Percentiles rank a stretch among this genome's conserved stretches.
Evolutionary conservation across 2,113 vertebrate species (phyloP).

Genomic region (Lophotis ruficrista): DNA sequence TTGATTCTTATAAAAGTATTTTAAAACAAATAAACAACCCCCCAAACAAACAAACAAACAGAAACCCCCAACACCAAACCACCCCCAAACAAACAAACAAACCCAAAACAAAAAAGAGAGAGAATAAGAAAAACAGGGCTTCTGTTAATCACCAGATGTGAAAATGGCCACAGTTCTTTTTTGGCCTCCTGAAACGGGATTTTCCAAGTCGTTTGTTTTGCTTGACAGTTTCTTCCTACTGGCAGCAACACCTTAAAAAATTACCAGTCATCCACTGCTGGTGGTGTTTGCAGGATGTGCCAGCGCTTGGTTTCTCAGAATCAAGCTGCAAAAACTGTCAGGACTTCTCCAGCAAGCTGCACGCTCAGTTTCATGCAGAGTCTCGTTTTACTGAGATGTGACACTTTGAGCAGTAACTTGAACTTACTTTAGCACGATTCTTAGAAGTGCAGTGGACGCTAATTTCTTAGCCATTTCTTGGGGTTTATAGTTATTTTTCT

Average conservation of each 20-base stretch:
- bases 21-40: background rate
- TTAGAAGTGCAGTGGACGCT: background rate
- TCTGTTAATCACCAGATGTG: background rate
- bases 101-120: background rate
- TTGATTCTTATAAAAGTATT: background rate
- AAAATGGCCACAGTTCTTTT: background rate
- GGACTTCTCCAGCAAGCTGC: background rate
- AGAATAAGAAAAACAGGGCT: background rate
- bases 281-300: background rate
- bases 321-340: background rate
- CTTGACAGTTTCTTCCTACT: background rate
- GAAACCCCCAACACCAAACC: background rate
- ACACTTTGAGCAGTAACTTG: background rate
- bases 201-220: background rate
- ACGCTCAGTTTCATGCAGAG: accelerated
- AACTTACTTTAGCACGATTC: background rate
- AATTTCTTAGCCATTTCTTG: background rate
- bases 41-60: background rate
- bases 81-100: background rate
- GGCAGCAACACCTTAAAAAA: background rate
- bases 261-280: background rate
- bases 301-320: background rate
- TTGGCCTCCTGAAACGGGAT: background rate
- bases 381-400: background rate
- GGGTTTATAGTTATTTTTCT: background rate